A percentile compares a stretch with the other conserved stretches of the same genome.
phyloP scores from a whole-genome alignment of 2,888 invertebrate species.

The Podotricha telesiphe region DNA sequence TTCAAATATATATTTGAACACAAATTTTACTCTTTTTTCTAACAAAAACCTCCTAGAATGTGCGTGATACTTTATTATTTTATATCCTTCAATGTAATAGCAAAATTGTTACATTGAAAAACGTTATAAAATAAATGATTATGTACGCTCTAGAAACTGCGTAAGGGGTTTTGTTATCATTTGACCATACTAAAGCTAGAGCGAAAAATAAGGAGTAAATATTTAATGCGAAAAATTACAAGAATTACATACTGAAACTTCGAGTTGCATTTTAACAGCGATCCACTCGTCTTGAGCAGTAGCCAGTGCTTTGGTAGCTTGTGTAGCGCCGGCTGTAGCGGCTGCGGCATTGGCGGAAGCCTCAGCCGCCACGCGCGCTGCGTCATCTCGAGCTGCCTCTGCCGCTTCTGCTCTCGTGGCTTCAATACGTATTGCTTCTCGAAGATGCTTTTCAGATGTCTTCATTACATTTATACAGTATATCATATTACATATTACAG shows the following conservation, averaged over 20 bases:
- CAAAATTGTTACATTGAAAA: not conserved
- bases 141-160: no score
- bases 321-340: conserved; percentile 63
- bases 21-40: not conserved
- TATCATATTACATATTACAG: not conserved
- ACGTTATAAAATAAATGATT: no score
- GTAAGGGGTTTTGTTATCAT: not conserved
- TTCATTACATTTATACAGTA: conserved; percentile 40
- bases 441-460: conserved; percentile 66
- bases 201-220: conserved; percentile 5
- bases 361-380: conserved; percentile 60
- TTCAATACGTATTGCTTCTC: conserved; percentile 64
- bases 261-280: conserved; percentile 63
- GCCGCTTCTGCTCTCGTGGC: conserved; percentile 68
- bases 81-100: conserved; percentile 2
- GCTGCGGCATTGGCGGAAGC: conserved; percentile 68
- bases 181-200: not conserved
- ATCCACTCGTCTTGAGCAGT: conserved; percentile 61
- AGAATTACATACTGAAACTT: conserved; percentile 58
- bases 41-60: not conserved
- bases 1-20: no score
- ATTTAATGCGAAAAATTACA: conserved; percentile 12
- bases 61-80: not conserved
- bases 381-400: conserved; percentile 61
- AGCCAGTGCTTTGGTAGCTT: conserved; percentile 61